Evolutionary conservation across 2,888 invertebrate species (phyloP).

Genomic region (Hemistola chrysoprasaria): DNA sequence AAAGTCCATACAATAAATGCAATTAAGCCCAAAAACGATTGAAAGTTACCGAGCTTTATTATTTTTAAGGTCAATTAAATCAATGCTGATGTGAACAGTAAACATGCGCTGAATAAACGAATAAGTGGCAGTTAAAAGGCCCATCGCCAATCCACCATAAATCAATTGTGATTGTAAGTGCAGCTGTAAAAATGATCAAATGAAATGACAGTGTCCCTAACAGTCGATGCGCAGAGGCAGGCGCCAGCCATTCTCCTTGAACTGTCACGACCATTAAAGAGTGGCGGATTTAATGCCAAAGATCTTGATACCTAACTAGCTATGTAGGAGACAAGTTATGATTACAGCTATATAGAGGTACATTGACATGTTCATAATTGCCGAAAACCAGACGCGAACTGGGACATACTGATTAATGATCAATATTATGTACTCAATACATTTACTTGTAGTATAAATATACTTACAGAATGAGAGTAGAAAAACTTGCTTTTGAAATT

Average conservation of each 20-base stretch:
- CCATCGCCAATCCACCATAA: slow-evolving; percentile 40
- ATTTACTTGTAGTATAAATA: too few relatives aligned
- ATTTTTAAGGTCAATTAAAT: slow-evolving; percentile 1
- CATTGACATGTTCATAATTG: slow-evolving; percentile 36
- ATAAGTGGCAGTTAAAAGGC: slow-evolving; percentile 24
- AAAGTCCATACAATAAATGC: too few relatives aligned
- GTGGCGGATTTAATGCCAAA: slow-evolving; percentile 63
- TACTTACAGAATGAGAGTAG: too few relatives aligned
- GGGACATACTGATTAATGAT: slow-evolving; percentile 36
- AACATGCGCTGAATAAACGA: slow-evolving; percentile 2
- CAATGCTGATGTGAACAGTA: not conserved
- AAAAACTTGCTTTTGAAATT: too few relatives aligned
- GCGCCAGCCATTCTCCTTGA: slow-evolving; percentile 57
- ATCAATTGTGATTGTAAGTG: slow-evolving; percentile 49
- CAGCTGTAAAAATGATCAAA: slow-evolving; percentile 73
- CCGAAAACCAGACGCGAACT: slow-evolving; percentile 61
- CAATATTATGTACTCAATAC: not conserved
- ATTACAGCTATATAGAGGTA: slow-evolving; percentile 2
- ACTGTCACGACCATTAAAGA: slow-evolving; percentile 60
- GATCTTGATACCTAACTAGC: slow-evolving; percentile 31
- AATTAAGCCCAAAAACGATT: too few relatives aligned
- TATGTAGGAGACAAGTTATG: slow-evolving; percentile 4
- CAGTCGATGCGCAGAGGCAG: slow-evolving; percentile 36
- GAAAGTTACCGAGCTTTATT: too few relatives aligned
- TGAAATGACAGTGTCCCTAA: slow-evolving; percentile 45